These are phyloP conservation scores for Oryzaephilus surinamensis DNA, from an alignment of 1,140 invertebrate species.

Conservation along the genomic window DNA sequence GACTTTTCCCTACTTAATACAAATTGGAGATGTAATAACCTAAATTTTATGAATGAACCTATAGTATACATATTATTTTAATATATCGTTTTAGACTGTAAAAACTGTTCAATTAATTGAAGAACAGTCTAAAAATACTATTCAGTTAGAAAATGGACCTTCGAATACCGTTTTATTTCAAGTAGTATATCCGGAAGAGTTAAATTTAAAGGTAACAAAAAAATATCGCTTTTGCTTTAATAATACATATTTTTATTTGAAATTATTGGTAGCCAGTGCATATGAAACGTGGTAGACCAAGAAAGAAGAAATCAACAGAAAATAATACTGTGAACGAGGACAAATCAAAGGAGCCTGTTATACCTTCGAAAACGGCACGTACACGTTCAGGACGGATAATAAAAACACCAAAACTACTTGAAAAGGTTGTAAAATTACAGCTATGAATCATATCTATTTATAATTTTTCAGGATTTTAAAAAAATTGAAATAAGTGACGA, in stretches of 20 bases:
- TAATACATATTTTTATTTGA: slow-evolving; percentile 1
- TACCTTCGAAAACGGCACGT: slow-evolving; percentile 18
- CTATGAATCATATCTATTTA: slow-evolving; percentile 4
- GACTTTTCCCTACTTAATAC: too few species aligned
- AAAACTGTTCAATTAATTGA: too few species aligned
- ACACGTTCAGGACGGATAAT: slow-evolving; percentile 30
- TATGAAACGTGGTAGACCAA: slow-evolving; percentile 22
- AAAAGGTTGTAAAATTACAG: slow-evolving; percentile 18
- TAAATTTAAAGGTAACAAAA: slow-evolving; percentile 23
- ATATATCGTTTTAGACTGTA: too few species aligned
- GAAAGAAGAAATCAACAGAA: slow-evolving; percentile 14
- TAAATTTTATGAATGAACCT: too few species aligned
- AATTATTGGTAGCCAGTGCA: slow-evolving; percentile 13
- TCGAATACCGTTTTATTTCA: slow-evolving; percentile 83
- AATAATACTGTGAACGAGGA: slow-evolving; percentile 7
- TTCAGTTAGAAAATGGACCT: slow-evolving; percentile 95
- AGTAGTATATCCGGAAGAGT: slow-evolving; percentile 28
- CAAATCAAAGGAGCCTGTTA: slow-evolving; percentile 1
- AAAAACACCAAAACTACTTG: slow-evolving; percentile 28
- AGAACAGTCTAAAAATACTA: too few species aligned
- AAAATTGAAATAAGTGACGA: slow-evolving; percentile 22
- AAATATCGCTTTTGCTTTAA: background rate
- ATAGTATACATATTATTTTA: too few species aligned
- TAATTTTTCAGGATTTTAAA: slow-evolving; percentile 25
- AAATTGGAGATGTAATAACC: too few species aligned